Percentiles rank a stretch among this genome's conserved stretches.
Conservation (phyloP, 2,888 invertebrate species). For the Protonemura montana region DNA sequence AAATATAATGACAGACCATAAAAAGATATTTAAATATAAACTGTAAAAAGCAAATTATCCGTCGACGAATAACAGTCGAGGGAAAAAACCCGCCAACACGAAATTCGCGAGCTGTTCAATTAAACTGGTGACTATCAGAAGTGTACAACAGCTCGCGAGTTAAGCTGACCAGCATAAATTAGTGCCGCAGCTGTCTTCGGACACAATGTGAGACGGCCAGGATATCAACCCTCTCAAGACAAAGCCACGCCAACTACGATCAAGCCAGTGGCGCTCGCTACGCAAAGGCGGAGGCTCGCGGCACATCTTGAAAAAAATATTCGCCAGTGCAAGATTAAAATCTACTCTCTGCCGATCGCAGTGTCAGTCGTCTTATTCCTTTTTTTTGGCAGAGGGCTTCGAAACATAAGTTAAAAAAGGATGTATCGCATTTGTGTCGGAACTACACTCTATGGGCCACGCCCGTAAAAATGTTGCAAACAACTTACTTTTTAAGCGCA, state of each 20-base stretch:
- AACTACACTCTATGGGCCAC: too few species aligned
- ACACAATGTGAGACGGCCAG: background rate
- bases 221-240: background rate
- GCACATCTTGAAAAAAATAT: too few species aligned
- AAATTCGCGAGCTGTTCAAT: background rate
- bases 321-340: too few species aligned
- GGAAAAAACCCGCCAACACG: background rate
- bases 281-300: background rate
- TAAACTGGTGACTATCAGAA: background rate
- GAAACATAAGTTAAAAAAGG: too few species aligned
- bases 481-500: too few species aligned
- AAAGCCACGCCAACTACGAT: background rate
- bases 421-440: too few species aligned
- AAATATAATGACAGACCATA: background rate
- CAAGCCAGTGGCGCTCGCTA: background rate
- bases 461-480: too few species aligned
- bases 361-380: too few species aligned
- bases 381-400: too few species aligned
- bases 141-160: background rate
- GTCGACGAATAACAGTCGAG: background rate
- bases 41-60: background rate
- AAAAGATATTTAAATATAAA: background rate
- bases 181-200: background rate
- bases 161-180: conserved; percentile 7
- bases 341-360: too few species aligned